Percentiles rank a stretch among this genome's conserved stretches.
Evolutionary conservation across 2,888 invertebrate species (phyloP).

Genomic region (Drosophila meridiana): DNA sequence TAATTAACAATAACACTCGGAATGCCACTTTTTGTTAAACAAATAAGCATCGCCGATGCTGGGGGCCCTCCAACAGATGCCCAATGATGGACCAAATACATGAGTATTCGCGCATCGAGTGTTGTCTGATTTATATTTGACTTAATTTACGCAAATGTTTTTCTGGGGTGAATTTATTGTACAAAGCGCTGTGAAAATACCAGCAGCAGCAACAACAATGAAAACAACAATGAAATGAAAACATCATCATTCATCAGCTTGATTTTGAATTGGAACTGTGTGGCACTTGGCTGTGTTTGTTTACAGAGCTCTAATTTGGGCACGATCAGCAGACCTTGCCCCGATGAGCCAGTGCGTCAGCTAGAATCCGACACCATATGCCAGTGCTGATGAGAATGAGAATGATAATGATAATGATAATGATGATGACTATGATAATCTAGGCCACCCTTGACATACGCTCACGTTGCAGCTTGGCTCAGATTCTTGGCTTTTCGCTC

Average conservation of each 20-base stretch:
- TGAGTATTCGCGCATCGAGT: slow-evolving; percentile 72
- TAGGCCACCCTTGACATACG: slow-evolving; percentile 31
- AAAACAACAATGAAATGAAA: slow-evolving; percentile 18
- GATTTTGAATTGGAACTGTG: slow-evolving; percentile 34
- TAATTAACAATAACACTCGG: slow-evolving; percentile 51
- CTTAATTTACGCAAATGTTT: slow-evolving; percentile 68
- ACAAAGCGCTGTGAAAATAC: slow-evolving; percentile 22
- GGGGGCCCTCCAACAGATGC: slow-evolving; percentile 24
- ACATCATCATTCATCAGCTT: slow-evolving; percentile 26
- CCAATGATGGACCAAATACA: slow-evolving; percentile 34
- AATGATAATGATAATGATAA: slow-evolving; percentile 10
- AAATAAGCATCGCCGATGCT: slow-evolving; percentile 29
- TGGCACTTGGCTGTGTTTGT: slow-evolving; percentile 37
- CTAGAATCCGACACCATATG: slow-evolving; percentile 61
- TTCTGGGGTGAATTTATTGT: slow-evolving; percentile 63
- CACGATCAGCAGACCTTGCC: slow-evolving; percentile 73
- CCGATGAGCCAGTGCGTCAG: slow-evolving; percentile 44
- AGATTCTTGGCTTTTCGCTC: slow-evolving; percentile 1
- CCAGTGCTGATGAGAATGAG: slow-evolving; percentile 7
- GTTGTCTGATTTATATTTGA: slow-evolving; percentile 75
- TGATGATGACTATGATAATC: not conserved
- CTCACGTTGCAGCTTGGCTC: slow-evolving; percentile 21
- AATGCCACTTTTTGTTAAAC: slow-evolving; percentile 39
- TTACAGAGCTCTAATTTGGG: slow-evolving; percentile 64
- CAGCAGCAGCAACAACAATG: slow-evolving; percentile 12